Percentiles rank a stretch among this genome's conserved stretches.
Conservation (phyloP, 1,140 invertebrate species). For the Rhagoletis pomonella region DNA sequence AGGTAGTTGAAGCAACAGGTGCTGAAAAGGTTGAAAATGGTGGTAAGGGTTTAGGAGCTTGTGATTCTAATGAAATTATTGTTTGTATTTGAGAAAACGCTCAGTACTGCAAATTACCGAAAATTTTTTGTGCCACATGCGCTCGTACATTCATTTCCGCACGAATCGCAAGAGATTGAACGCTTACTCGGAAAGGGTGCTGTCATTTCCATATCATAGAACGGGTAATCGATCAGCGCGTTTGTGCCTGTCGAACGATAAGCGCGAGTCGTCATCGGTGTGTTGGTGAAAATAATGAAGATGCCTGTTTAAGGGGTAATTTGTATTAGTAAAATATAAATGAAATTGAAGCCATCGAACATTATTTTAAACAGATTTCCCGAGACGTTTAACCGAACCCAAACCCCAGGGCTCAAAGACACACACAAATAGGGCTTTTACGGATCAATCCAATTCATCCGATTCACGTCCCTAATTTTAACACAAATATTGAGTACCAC, state of each 20-base stretch:
- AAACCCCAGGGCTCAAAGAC: background rate
- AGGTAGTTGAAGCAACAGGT: slow-evolving; percentile 72
- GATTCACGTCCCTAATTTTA: too few relatives aligned
- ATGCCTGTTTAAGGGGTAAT: background rate
- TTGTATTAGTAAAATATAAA: background rate
- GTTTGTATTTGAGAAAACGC: background rate
- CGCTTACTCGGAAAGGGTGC: background rate
- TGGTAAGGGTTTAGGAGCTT: too few relatives aligned
- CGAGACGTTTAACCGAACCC: background rate
- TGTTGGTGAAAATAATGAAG: background rate
- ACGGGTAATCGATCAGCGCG: background rate
- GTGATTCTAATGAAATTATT: too few relatives aligned
- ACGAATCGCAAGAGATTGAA: slow-evolving; percentile 76
- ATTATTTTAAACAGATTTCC: background rate
- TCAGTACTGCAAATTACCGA: slow-evolving; percentile 61
- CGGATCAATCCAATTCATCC: background rate
- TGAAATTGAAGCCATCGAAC: background rate
- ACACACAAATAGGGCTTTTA: background rate
- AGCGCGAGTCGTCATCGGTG: slow-evolving; percentile 5
- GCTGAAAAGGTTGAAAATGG: slow-evolving; percentile 55
- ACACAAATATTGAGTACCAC: too few relatives aligned
- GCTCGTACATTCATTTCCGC: slow-evolving; percentile 76
- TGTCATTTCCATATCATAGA: background rate
- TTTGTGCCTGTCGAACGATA: background rate
- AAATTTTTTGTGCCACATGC: slow-evolving; percentile 77